Conservation (phyloP, 1,140 invertebrate genomes). For the Zelostemma sp. region DNA sequence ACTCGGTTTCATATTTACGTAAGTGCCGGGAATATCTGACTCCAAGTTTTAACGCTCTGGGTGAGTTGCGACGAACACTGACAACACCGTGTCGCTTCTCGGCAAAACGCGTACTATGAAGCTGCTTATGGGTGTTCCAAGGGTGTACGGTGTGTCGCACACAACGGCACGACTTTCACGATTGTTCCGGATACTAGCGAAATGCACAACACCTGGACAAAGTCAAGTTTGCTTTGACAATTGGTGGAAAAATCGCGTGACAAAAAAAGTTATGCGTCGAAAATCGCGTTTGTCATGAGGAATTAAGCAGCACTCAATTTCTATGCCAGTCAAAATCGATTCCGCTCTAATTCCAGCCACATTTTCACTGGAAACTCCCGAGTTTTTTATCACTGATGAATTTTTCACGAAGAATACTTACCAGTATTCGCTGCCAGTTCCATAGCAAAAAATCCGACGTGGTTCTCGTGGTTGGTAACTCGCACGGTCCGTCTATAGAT, state of each 20-base stretch:
- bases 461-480: constrained; percentile 51
- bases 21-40: background rate
- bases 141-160: constrained; percentile 54
- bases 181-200: constrained; percentile 53
- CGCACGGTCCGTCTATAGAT: constrained; percentile 55
- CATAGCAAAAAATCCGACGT: constrained; percentile 25
- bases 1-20: background rate
- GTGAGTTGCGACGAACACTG: constrained; percentile 58
- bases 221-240: constrained; percentile 6
- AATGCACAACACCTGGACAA: constrained; percentile 57
- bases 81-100: constrained; percentile 52
- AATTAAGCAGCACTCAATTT: too few species aligned
- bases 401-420: too few species aligned
- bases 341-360: too few species aligned
- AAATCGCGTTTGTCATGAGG: too few species aligned
- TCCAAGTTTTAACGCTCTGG: constrained; percentile 25
- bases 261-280: constrained; percentile 1
- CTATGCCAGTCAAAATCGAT: too few species aligned
- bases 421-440: constrained; percentile 28
- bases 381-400: background rate
- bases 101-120: constrained; percentile 57
- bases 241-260: background rate
- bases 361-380: too few species aligned
- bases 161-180: constrained; percentile 58
- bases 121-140: constrained; percentile 52